These are phyloP conservation scores for Triplophysa yarkandensis DNA, from an alignment of 2,797 vertebrate species.

Conservation along the genomic window DNA sequence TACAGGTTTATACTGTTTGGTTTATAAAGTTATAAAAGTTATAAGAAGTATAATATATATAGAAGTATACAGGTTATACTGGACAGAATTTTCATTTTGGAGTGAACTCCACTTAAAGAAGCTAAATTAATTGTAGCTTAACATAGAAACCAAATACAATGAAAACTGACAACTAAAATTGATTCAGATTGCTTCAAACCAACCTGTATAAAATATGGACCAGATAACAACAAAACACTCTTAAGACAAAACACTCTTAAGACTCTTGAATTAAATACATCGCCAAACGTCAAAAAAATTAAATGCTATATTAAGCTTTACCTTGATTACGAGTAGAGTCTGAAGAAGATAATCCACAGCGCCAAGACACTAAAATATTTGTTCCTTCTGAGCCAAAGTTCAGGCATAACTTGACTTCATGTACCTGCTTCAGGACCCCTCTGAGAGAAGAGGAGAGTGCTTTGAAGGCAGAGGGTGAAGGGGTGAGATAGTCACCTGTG, in stretches of 20 bases:
- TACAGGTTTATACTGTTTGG: no score
- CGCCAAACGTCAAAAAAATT: neutral
- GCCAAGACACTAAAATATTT: neutral
- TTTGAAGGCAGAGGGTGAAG: slow-evolving; percentile 11
- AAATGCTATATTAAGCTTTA: slow-evolving; percentile 23
- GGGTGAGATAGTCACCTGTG: slow-evolving; percentile 47
- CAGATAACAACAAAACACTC: neutral
- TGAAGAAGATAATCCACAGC: slow-evolving; percentile 30
- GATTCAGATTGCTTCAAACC: neutral
- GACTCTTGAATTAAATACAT: neutral
- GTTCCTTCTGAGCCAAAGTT: slow-evolving; percentile 12
- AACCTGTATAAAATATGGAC: neutral
- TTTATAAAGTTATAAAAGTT: no score
- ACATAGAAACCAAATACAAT: neutral
- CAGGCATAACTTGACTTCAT: slow-evolving; percentile 40
- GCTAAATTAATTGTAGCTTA: neutral
- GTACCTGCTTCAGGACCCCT: slow-evolving; percentile 12
- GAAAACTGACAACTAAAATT: neutral
- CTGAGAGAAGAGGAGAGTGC: slow-evolving; percentile 12
- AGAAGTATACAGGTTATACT: no score
- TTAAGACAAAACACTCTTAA: no score
- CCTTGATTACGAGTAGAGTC: slow-evolving; percentile 39
- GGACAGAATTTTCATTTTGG: no score
- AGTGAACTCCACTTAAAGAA: no score
- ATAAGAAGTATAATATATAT: no score